phyloP scores from a whole-genome alignment of 1,140 invertebrate genomes.

The Bathynomus jamesi region DNA sequence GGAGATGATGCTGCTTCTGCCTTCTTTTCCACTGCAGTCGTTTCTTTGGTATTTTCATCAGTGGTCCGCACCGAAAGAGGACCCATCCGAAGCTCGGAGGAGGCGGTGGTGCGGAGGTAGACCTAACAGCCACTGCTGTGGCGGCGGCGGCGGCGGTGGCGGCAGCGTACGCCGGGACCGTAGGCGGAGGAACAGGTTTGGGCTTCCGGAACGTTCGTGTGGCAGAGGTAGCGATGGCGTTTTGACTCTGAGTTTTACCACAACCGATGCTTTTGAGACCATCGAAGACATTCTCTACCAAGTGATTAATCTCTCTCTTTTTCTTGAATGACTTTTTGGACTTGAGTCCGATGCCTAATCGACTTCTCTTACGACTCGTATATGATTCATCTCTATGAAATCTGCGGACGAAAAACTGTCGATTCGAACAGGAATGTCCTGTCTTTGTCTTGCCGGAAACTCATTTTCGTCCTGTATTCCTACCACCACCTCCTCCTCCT shows the following conservation, averaged over 20 bases:
- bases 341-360: slow-evolving; percentile 24
- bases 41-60: background rate
- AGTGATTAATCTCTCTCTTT: slow-evolving; percentile 24
- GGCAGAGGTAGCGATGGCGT: slow-evolving; percentile 13
- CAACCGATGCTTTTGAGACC: slow-evolving; percentile 14
- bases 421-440: slow-evolving; percentile 18
- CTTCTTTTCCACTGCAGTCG: background rate
- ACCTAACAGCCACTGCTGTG: background rate
- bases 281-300: slow-evolving; percentile 16
- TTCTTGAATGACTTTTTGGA: slow-evolving; percentile 33
- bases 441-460: background rate
- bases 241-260: background rate
- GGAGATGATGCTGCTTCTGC: background rate
- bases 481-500: too few species aligned
- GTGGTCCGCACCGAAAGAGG: background rate
- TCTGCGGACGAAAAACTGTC: slow-evolving; percentile 24
- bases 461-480: background rate
- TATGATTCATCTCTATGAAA: slow-evolving; percentile 22
- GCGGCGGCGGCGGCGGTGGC: background rate
- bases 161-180: slow-evolving; percentile 18
- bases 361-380: slow-evolving; percentile 24
- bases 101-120: background rate
- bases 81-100: background rate
- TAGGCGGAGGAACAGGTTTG: slow-evolving; percentile 27
- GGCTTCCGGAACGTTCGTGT: slow-evolving; percentile 26